Conservation (phyloP, 2,797 vertebrate species). For the Artibeus lituratus region DNA sequence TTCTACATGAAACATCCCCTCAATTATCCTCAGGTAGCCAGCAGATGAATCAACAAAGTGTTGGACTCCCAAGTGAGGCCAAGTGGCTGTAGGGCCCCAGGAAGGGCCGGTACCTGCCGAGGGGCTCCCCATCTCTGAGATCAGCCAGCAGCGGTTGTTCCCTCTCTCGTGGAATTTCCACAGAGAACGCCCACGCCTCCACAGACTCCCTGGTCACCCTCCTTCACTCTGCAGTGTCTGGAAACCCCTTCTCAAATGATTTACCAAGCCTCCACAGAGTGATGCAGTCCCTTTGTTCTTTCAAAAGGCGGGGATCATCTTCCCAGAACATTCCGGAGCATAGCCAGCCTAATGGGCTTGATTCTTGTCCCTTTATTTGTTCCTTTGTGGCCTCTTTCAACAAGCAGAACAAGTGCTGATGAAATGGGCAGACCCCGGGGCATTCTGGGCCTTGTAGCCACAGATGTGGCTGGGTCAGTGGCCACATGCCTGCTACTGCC, state of each 20-base stretch:
- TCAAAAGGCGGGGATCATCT: background rate
- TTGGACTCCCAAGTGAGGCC: background rate
- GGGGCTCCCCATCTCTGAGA: background rate
- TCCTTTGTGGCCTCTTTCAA: background rate
- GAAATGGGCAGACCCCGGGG: background rate
- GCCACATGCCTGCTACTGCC: background rate
- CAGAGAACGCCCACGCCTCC: background rate
- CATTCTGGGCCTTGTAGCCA: background rate
- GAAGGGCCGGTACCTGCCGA: fast-evolving
- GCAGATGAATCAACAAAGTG: background rate
- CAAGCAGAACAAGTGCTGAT: background rate
- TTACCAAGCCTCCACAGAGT: background rate
- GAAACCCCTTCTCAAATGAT: background rate
- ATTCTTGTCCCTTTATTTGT: background rate
- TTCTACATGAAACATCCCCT: background rate
- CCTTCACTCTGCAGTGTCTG: background rate
- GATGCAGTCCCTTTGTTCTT: background rate
- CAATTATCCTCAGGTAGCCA: background rate
- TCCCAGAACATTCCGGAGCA: background rate
- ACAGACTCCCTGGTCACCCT: background rate
- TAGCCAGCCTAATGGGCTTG: background rate
- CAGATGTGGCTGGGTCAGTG: background rate
- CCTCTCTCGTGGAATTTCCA: background rate
- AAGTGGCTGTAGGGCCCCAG: background rate
- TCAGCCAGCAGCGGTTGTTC: background rate